Conservation (phyloP, 92 coral and sea anemone genomes). For the Actinostola sp. region DNA sequence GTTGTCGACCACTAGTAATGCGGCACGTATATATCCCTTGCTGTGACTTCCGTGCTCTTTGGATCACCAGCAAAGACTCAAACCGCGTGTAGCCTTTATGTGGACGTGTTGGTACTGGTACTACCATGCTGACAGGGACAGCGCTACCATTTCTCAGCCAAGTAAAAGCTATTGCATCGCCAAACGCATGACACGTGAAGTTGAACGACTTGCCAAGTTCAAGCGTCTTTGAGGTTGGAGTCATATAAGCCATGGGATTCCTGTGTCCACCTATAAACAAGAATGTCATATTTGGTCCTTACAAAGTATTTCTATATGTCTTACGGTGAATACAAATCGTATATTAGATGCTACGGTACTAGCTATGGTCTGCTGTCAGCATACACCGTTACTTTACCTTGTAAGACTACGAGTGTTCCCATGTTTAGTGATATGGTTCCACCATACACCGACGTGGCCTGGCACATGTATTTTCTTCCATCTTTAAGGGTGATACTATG, state of each 20-base stretch:
- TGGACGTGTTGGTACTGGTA: slow-evolving; percentile 19
- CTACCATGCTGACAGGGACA: slow-evolving; percentile 38
- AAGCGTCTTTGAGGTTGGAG: slow-evolving; percentile 51
- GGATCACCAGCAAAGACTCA: slow-evolving; percentile 54
- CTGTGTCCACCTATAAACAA: slow-evolving; percentile 41
- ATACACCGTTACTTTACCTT: slow-evolving; percentile 35
- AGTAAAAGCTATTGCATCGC: slow-evolving; percentile 50
- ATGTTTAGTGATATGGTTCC: slow-evolving; percentile 44
- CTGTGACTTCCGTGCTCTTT: slow-evolving; percentile 36
- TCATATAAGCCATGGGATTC: slow-evolving; percentile 68
- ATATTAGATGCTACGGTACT: no score
- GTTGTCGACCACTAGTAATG: slow-evolving; percentile 45
- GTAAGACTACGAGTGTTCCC: slow-evolving; percentile 51
- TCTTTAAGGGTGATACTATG: slow-evolving; percentile 38
- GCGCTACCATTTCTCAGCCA: slow-evolving; percentile 67
- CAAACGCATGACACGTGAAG: slow-evolving; percentile 78
- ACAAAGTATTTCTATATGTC: neutral
- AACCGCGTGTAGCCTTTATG: slow-evolving; percentile 35
- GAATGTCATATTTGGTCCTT: neutral
- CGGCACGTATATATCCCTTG: slow-evolving; percentile 67
- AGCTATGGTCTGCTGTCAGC: no score
- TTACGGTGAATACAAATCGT: no score
- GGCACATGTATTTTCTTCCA: slow-evolving; percentile 67
- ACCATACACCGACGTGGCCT: slow-evolving; percentile 38
- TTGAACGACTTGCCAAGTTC: slow-evolving; percentile 45